A percentile compares a stretch with the other conserved stretches of the same genome.
Conservation (phyloP, 2,888 invertebrate genomes). For the Sarcophaga subvicina region DNA sequence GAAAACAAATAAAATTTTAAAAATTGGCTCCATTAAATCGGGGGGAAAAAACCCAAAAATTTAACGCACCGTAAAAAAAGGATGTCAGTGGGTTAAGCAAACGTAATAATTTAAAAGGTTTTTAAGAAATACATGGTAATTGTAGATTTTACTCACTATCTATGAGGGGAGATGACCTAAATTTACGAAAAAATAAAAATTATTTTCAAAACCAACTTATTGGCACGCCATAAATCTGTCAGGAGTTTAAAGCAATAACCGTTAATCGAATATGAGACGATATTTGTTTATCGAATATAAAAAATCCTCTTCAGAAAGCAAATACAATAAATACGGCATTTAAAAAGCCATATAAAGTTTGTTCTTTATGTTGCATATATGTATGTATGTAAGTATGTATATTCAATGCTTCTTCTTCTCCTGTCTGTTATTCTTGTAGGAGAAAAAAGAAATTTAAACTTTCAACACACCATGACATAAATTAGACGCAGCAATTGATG, state of each 20-base stretch:
- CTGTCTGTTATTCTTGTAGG: neutral
- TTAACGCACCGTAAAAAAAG: slow-evolving; percentile 30
- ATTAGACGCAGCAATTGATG: slow-evolving; percentile 44
- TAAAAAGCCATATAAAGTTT: neutral
- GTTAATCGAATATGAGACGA: too few species aligned
- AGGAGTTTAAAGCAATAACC: too few species aligned
- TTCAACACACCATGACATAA: slow-evolving; percentile 32
- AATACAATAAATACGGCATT: neutral
- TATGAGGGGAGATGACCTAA: neutral
- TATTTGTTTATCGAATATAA: neutral
- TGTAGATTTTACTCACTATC: neutral
- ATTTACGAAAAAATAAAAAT: neutral
- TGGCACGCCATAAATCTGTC: neutral
- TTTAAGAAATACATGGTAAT: neutral
- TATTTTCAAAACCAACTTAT: neutral
- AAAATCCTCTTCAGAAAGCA: neutral
- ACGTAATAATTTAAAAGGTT: neutral
- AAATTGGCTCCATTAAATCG: slow-evolving; percentile 49
- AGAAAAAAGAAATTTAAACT: slow-evolving; percentile 12
- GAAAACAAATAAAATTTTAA: neutral
- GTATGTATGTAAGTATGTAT: too few species aligned
- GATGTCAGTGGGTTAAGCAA: slow-evolving; percentile 56
- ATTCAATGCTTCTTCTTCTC: neutral
- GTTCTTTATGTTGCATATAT: neutral
- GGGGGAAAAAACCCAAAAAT: neutral